Evolutionary conservation across 92 coral and sea anemone genomes (phyloP).

Genomic region (Bergia sp.): DNA sequence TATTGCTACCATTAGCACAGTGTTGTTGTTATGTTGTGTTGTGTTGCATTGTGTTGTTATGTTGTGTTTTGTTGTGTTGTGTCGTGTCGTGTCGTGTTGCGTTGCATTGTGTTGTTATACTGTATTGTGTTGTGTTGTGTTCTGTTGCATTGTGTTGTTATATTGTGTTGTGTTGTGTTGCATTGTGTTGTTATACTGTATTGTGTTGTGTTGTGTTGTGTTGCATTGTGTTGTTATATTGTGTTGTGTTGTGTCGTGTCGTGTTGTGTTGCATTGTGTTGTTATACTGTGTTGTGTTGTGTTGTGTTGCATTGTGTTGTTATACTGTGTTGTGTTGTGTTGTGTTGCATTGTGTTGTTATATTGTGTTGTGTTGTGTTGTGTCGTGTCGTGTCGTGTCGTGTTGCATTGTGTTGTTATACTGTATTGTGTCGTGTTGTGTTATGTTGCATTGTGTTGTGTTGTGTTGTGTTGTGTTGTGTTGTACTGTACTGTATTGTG

Average conservation of each 20-base stretch:
- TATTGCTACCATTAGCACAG: no score
- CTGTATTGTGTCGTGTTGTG: neutral
- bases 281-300: neutral
- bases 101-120: neutral
- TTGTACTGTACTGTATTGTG: no score
- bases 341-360: no score
- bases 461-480: no score
- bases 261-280: no score
- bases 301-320: neutral
- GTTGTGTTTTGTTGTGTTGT: neutral
- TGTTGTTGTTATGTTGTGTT: neutral
- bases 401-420: no score
- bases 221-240: neutral
- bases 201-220: neutral
- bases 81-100: neutral
- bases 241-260: neutral
- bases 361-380: no score
- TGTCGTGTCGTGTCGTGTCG: no score
- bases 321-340: no score
- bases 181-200: no score
- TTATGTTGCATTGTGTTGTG: neutral
- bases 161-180: neutral
- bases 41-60: neutral
- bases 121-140: neutral
- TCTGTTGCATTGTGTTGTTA: neutral